Conservation (phyloP, 1,140 invertebrate species). For the Phortica variegata region DNA sequence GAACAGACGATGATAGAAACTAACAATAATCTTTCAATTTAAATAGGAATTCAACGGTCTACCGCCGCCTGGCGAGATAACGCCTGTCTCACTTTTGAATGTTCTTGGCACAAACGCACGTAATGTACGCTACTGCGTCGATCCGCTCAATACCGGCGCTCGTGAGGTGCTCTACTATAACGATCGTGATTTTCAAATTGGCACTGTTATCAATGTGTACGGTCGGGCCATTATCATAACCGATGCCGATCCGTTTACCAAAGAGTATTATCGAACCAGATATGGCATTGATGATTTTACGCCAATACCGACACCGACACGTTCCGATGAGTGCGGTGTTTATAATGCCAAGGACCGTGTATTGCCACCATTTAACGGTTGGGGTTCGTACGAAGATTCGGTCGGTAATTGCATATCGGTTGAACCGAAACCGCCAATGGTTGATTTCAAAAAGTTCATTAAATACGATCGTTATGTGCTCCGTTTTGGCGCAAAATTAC, state of each 20-base stretch:
- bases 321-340: conserved; percentile 45
- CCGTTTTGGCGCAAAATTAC: conserved; percentile 74
- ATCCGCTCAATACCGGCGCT: conserved; percentile 61
- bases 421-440: conserved; percentile 71
- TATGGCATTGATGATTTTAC: conserved; percentile 63
- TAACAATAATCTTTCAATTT: not conserved
- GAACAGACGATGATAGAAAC: conserved; percentile 1
- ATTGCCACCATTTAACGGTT: conserved; percentile 85
- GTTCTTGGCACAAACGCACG: conserved; percentile 65
- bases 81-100: conserved; percentile 69
- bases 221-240: conserved; percentile 74
- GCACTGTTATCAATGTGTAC: conserved; percentile 75
- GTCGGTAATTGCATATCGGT: conserved; percentile 80
- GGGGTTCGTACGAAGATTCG: conserved; percentile 83
- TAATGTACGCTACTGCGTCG: conserved; percentile 63
- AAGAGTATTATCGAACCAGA: conserved; percentile 76
- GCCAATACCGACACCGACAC: conserved; percentile 59
- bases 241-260: conserved; percentile 84
- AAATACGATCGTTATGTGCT: conserved; percentile 75
- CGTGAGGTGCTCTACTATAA: conserved; percentile 64
- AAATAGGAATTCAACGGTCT: conserved; percentile 54
- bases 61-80: conserved; percentile 63
- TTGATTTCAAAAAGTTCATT: conserved; percentile 79
- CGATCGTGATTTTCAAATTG: conserved; percentile 71
- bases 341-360: conserved; percentile 57